phyloP scores from a whole-genome alignment of 2,113 vertebrate species.

The Mesoclemmys tuberculata region DNA sequence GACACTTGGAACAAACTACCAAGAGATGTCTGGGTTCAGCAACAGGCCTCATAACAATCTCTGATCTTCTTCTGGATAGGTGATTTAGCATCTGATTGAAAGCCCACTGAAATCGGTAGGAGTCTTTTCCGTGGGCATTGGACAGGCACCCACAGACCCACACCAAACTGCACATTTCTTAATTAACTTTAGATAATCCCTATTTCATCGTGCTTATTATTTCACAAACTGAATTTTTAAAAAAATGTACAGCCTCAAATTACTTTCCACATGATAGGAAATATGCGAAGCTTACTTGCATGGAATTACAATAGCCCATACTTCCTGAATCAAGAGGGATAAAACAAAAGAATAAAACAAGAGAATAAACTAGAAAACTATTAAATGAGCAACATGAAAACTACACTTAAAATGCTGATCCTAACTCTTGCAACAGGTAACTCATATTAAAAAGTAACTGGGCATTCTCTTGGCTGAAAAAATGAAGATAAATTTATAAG shows the following conservation, averaged over 20 bases:
- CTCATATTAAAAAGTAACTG: not conserved
- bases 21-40: not conserved
- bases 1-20: not conserved
- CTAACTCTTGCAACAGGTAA: not conserved
- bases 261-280: not conserved
- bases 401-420: not conserved
- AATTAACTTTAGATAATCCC: not conserved
- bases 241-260: not conserved
- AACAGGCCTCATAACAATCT: not conserved
- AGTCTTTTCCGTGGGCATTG: no score
- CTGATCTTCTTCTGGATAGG: not conserved
- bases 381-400: not conserved
- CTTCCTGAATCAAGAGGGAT: not conserved
- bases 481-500: not conserved
- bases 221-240: not conserved
- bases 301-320: not conserved
- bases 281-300: no score
- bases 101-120: not conserved
- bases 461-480: not conserved
- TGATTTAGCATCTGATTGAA: not conserved
- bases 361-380: not conserved
- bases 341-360: not conserved
- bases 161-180: not conserved
- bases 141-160: no score
- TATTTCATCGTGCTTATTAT: not conserved